These are phyloP conservation scores for Spisula solida DNA, from an alignment of 2,888 invertebrate species.

Conservation along the genomic window DNA sequence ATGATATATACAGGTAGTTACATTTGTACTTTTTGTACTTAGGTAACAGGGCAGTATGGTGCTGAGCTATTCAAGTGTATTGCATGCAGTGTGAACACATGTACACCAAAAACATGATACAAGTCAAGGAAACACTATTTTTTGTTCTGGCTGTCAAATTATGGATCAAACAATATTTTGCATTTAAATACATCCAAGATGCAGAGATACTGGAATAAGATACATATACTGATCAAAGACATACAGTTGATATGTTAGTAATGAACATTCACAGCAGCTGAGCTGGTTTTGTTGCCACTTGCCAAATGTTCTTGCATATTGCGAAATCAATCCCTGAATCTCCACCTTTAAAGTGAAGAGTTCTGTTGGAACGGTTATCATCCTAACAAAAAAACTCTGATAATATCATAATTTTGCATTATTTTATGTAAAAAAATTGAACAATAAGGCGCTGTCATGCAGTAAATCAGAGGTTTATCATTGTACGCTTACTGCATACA, in stretches of 20 bases:
- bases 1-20: too few species aligned
- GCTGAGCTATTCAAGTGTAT: too few species aligned
- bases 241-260: not conserved
- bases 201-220: not conserved
- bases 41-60: too few species aligned
- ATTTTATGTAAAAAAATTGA: constrained; percentile 25
- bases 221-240: constrained; percentile 2
- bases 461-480: constrained; percentile 16
- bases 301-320: constrained; percentile 11
- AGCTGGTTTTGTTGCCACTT: constrained; percentile 2
- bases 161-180: constrained; percentile 4
- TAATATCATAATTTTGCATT: constrained; percentile 19
- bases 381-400: not conserved
- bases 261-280: constrained; percentile 9
- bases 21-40: too few species aligned
- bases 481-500: not conserved
- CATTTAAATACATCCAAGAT: not conserved
- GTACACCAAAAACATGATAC: not conserved
- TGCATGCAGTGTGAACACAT: too few species aligned
- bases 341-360: not conserved
- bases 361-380: not conserved
- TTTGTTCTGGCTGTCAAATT: not conserved
- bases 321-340: not conserved
- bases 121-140: not conserved
- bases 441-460: constrained; percentile 17